Evolutionary conservation across 1,140 invertebrate genomes (phyloP).

Genomic region (Cheumatopsyche charites): DNA sequence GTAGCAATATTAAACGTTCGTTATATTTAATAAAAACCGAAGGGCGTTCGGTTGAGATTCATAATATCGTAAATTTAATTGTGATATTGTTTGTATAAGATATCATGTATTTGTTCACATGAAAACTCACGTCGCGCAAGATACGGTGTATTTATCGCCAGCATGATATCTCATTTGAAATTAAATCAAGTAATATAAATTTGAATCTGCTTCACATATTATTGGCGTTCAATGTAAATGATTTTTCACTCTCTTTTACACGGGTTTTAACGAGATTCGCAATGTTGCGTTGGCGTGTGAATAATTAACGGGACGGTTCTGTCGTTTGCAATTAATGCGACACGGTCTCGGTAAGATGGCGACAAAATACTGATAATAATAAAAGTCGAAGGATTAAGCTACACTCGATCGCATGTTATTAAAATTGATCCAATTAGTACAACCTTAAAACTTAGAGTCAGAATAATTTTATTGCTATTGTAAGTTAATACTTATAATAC

Average conservation of each 20-base stretch:
- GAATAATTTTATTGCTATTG: too few species aligned
- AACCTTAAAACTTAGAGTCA: too few species aligned
- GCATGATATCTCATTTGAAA: too few species aligned
- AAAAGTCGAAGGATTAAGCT: too few species aligned
- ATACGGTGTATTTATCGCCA: too few species aligned
- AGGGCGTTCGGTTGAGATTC: not conserved
- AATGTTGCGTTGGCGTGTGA: slow-evolving; percentile 7
- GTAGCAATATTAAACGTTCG: not conserved
- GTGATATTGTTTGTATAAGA: not conserved
- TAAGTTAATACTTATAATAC: too few species aligned
- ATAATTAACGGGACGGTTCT: slow-evolving; percentile 15
- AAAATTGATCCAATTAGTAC: not conserved
- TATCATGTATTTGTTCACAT: not conserved
- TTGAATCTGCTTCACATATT: not conserved
- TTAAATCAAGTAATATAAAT: too few species aligned
- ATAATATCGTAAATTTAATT: slow-evolving; percentile 8
- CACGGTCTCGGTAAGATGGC: too few species aligned
- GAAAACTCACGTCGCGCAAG: too few species aligned
- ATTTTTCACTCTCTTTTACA: slow-evolving; percentile 8
- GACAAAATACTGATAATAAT: too few species aligned
- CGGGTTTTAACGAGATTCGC: not conserved
- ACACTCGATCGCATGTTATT: not conserved
- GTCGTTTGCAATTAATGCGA: not conserved
- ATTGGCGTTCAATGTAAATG: not conserved
- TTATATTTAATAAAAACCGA: not conserved